These are phyloP conservation scores for Solea solea DNA, from an alignment of 2,113 vertebrate species.

Conservation along the genomic window DNA sequence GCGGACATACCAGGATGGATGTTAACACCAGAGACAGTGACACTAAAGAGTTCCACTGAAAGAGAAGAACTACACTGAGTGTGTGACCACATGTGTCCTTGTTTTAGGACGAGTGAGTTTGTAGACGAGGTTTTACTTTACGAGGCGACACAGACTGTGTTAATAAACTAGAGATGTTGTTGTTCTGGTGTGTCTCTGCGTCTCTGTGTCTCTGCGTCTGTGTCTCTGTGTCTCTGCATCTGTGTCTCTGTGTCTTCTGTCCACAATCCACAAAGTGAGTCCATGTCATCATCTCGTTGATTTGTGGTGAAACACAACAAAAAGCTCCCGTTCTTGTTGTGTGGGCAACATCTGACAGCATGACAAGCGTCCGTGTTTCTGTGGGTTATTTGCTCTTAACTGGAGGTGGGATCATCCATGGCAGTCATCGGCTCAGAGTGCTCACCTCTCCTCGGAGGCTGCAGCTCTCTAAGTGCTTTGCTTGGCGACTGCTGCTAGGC, in stretches of 20 bases:
- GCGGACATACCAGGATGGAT: too few relatives aligned
- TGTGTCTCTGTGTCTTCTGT: background rate
- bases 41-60: too few relatives aligned
- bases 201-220: background rate
- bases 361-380: background rate
- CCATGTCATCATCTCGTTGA: background rate
- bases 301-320: slow-evolving; percentile 14
- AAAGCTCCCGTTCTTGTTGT: slow-evolving; percentile 41
- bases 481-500: slow-evolving; percentile 71
- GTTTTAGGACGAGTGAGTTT: background rate
- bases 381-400: slow-evolving; percentile 24
- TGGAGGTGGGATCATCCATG: slow-evolving; percentile 47
- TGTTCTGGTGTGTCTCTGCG: background rate
- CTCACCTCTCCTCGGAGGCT: slow-evolving; percentile 56
- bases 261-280: background rate
- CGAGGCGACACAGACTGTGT: background rate
- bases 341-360: slow-evolving; percentile 37
- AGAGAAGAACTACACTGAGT: too few relatives aligned
- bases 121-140: background rate
- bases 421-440: slow-evolving; percentile 38
- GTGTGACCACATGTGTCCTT: too few relatives aligned
- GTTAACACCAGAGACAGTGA: too few relatives aligned
- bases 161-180: background rate
- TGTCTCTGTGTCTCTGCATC: too few relatives aligned
- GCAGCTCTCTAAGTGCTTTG: slow-evolving; percentile 67